Evolutionary conservation across 2,113 vertebrate species (phyloP), one percentile per base, ranked within the genome.

Genomic region (Cromileptes altivelis): DNA sequence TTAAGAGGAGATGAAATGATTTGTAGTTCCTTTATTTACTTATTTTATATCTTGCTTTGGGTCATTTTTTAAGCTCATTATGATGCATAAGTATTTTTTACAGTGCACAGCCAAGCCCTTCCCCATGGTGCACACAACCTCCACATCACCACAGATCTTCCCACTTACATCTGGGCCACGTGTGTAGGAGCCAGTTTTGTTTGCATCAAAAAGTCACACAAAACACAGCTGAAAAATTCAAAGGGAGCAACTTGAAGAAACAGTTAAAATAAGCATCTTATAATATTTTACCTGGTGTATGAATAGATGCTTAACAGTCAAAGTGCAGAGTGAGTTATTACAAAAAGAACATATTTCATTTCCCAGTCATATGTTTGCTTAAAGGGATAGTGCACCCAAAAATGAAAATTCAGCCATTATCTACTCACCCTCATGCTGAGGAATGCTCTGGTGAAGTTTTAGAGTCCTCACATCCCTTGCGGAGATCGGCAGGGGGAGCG

Each of bases 41-140:
- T 1, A 8, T 37, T 37, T 37, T 37, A 0, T 0, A 6, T 37
- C 6, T 37, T 37, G 33, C 33, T 37, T 37, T 37, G 33, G 33
- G 33, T 37, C 6, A 37, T 37, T 37, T 25, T 30, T 70, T 8
- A 27, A 49, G 11, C 15, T 47, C 15, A 45, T 6, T 21, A 21
- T 56, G 33, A 67, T 21, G 17, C 49, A 7, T 42, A 6, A 13
- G 4, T 17, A 10, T 45, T 77, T 86, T 88, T 92, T 92, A 49
- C 82, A 90, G 90, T 85, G 84, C 13, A 1, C 6, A 76, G 25
- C 19, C 25, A 42, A 21, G 13, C 57, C 70, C 63, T 57, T 37
- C 27, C 18, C 47, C 10, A 10, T 10, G 47, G 30, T 33, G 50
- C 18, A 14, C 15, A 61, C 37, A 64, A 4, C n/a, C 23, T 30